Conservation (phyloP, 2,888 invertebrate genomes). For the Phyto melanocephala region DNA sequence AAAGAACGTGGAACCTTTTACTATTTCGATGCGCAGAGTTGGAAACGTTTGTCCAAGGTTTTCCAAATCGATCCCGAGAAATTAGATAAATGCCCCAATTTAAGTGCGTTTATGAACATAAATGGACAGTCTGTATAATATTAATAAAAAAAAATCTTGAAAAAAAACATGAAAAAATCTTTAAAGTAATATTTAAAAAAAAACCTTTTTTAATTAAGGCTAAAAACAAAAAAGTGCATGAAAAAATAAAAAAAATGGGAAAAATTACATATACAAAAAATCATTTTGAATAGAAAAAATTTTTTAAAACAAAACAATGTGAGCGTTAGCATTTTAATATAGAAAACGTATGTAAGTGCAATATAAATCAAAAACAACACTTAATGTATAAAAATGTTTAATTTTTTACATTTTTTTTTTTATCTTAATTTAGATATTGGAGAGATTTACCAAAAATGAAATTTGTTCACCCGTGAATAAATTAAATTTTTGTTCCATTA, state of each 20-base stretch:
- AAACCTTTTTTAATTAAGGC: constrained; percentile 68
- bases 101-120: constrained; percentile 79
- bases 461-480: no score
- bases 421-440: no score
- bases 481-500: no score
- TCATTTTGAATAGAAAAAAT: constrained; percentile 26
- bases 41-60: constrained; percentile 99
- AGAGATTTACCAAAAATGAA: no score
- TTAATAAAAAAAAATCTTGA: constrained; percentile 76
- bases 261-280: constrained; percentile 1
- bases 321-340: no score
- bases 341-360: no score
- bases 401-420: no score
- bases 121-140: constrained; percentile 80
- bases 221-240: constrained; percentile 54
- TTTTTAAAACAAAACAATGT: constrained; percentile 29
- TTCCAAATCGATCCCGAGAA: constrained; percentile 99
- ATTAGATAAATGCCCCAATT: constrained; percentile 87
- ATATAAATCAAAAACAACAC: no score
- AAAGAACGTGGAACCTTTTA: constrained; percentile 99
- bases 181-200: constrained; percentile 64
- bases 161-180: constrained; percentile 71
- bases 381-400: no score
- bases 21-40: constrained; percentile 99
- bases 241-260: constrained; percentile 65